Base-by-base conservation (phyloP, 2,888 invertebrate species). In the Criorhina ranunculi region DNA sequence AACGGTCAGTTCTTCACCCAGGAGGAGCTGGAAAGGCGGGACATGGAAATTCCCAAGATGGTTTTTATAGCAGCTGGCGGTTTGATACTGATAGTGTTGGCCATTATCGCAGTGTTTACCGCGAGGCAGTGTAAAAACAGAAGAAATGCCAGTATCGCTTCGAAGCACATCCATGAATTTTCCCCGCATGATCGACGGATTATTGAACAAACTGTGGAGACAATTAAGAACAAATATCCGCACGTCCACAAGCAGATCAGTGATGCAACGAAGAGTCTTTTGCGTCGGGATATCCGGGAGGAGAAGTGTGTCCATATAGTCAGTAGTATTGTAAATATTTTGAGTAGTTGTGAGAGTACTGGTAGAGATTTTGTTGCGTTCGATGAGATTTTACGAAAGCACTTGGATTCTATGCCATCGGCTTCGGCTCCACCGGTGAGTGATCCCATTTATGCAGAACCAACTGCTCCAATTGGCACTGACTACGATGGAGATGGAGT, bases 371-470 rank as follows among this genome's bases (percentile, higher is more conserved):
- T 90, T 81, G 87, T 88, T 15, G 89, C 88, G 35, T 89, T 90
- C 12, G 90, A 88, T 69, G 89, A 88, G 19, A 89, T 90, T 31
- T 79, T 91, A 6, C 88, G 88, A 9, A 89, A 88, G 31, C 89
- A 90, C 79, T 87, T 90, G 9, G 88, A 88, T 60, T 87, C 87
- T 3, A n/a, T 86, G 49, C 89, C 89, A 4, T 78, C 88, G 15
- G 88, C 88, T 17, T 79, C 87, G 37, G 88, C 88, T 12, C 86
- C 88, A 8, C 86, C 87, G 12, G 55, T 73, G 5, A 86, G 86
- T 37, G 89, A 89, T 87, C 90, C 89, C 2, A 88, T 89, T 46
- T 90, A 90, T 83, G 88, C 89, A 0, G 90, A 89, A 66, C 90
- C 89, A 37, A 86, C 87, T n/a, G 86, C 88, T 19, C 76, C 81